Conservation (phyloP, 2,797 vertebrate species). For the Danio jaintianensis region DNA sequence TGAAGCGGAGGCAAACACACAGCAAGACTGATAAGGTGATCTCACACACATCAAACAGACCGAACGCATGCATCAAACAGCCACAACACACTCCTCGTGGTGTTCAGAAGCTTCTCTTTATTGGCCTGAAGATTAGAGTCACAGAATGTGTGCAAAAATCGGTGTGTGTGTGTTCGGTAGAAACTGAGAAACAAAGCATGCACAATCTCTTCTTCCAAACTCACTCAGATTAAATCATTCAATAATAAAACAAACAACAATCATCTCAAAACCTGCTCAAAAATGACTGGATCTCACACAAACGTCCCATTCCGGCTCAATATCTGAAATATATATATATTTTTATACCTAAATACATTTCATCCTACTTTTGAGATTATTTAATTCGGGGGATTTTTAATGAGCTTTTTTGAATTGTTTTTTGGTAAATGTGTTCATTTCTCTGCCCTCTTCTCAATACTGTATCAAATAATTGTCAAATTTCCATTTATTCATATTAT, state of each 20-base stretch:
- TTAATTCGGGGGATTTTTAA: no score
- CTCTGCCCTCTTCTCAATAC: no score
- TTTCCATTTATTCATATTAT: no score
- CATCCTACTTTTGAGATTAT: no score
- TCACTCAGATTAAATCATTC: conserved; percentile 12
- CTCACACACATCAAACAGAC: conserved; percentile 23
- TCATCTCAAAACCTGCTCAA: background rate
- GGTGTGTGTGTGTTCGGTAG: conserved; percentile 49
- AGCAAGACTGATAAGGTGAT: conserved; percentile 40
- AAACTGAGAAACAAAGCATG: conserved; percentile 41
- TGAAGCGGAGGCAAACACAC: conserved; percentile 48
- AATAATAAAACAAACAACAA: background rate
- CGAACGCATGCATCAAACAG: conserved; percentile 32
- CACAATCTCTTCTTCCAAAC: conserved; percentile 41
- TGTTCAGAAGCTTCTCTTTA: conserved; percentile 79
- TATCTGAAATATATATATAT: no score
- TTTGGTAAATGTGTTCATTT: no score
- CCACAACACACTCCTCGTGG: conserved; percentile 28
- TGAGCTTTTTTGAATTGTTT: no score
- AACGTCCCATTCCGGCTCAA: no score
- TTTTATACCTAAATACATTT: no score
- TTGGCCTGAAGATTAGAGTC: conserved; percentile 71
- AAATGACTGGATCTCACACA: no score
- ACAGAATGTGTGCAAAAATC: conserved; percentile 67
- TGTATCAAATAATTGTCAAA: no score